phyloP scores from a whole-genome alignment of 2,888 invertebrate genomes.

The Cerastis leucographa region DNA sequence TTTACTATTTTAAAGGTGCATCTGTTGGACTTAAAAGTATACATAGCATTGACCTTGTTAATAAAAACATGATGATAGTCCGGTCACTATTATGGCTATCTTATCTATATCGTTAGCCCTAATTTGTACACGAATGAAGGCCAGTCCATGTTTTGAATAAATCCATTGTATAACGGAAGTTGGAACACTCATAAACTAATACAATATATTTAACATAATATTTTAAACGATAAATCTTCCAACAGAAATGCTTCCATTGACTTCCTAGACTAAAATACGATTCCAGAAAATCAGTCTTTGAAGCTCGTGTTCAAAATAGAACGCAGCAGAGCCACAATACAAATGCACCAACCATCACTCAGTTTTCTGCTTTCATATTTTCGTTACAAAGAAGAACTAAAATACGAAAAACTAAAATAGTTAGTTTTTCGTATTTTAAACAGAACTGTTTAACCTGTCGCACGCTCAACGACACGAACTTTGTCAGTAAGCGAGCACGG shows the following conservation, averaged over 20 bases:
- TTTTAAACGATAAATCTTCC: slow-evolving; percentile 5
- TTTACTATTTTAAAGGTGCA: slow-evolving; percentile 7
- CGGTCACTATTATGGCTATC: slow-evolving; percentile 19
- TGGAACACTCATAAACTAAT: not conserved
- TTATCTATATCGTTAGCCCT: slow-evolving; percentile 34
- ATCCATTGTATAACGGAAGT: slow-evolving; percentile 17
- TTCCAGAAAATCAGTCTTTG: slow-evolving; percentile 43
- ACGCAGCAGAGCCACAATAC: slow-evolving; percentile 38
- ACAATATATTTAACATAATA: not conserved
- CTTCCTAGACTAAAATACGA: slow-evolving; percentile 53
- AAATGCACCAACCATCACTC: slow-evolving; percentile 35
- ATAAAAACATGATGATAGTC: slow-evolving; percentile 6
- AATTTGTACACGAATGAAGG: slow-evolving; percentile 37
- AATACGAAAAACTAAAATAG: slow-evolving; percentile 53
- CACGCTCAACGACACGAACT: slow-evolving; percentile 64
- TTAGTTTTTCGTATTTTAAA: not conserved
- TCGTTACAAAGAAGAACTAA: slow-evolving; percentile 63
- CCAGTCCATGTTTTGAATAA: slow-evolving; percentile 39
- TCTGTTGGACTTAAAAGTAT: slow-evolving; percentile 1
- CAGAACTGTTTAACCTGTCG: slow-evolving; percentile 69
- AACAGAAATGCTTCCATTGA: slow-evolving; percentile 14
- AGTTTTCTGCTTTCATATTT: slow-evolving; percentile 51
- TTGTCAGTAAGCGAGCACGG: slow-evolving; percentile 76
- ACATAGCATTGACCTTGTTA: slow-evolving; percentile 15
- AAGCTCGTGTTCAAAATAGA: slow-evolving; percentile 45